Conservation (phyloP, 1,140 invertebrate genomes). For the Teleogryllus occipitalis region DNA sequence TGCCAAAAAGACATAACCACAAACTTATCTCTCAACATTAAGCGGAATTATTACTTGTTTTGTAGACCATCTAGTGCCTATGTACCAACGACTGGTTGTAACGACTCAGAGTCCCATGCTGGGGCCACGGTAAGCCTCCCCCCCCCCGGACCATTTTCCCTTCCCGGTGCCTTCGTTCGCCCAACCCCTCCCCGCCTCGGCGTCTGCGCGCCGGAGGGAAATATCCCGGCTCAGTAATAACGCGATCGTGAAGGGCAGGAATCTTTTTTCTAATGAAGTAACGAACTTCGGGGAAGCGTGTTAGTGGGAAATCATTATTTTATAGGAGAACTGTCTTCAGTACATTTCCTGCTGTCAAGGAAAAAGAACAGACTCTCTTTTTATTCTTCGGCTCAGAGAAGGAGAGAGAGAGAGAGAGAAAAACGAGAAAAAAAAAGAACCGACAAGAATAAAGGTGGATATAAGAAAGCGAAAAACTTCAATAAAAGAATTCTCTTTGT, state of each 20-base stretch:
- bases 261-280: neutral
- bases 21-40: too few species aligned
- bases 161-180: neutral
- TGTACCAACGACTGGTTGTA: too few species aligned
- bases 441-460: neutral
- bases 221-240: neutral
- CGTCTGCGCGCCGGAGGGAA: neutral
- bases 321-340: constrained; percentile 1
- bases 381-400: neutral
- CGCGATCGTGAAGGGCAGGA: neutral
- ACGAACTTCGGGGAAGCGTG: neutral
- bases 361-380: neutral
- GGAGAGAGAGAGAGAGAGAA: neutral
- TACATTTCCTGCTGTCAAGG: constrained; percentile 3
- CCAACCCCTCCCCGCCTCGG: too few species aligned
- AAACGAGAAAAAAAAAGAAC: neutral
- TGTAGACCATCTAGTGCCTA: too few species aligned
- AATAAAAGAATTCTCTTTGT: constrained; percentile 6
- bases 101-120: too few species aligned
- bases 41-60: too few species aligned
- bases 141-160: too few species aligned
- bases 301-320: constrained; percentile 5
- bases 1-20: too few species aligned
- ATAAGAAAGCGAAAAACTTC: neutral
- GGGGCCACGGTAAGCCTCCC: too few species aligned